phyloP scores from a whole-genome alignment of 2,113 vertebrate genomes.

The Eulacestoma nigropectus region DNA sequence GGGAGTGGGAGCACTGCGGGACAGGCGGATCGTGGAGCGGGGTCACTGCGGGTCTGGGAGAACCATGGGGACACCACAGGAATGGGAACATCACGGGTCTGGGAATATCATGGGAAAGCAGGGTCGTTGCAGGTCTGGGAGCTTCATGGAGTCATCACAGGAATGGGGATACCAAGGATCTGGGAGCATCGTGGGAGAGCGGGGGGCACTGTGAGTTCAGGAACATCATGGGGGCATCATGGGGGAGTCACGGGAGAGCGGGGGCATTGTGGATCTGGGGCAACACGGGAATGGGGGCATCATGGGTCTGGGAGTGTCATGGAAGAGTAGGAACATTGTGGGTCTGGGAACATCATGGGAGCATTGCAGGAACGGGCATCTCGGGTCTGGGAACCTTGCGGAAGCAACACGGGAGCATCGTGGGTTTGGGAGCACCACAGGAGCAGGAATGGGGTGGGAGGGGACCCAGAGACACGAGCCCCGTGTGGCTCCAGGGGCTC shows the following conservation, averaged over 20 bases:
- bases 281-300: fast-evolving
- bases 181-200: background rate
- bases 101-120: fast-evolving
- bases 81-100: background rate
- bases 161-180: background rate
- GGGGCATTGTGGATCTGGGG: fast-evolving
- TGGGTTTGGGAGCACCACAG: background rate
- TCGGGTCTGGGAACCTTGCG: fast-evolving
- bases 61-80: fast-evolving
- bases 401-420: background rate
- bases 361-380: background rate
- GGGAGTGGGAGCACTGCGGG: fast-evolving
- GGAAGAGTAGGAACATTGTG: background rate
- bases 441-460: fast-evolving
- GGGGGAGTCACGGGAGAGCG: background rate
- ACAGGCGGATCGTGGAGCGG: fast-evolving
- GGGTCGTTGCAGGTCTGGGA: fast-evolving
- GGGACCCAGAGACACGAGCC: fast-evolving
- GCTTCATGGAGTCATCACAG: fast-evolving
- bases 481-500: fast-evolving
- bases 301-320: fast-evolving
- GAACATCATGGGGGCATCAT: background rate
- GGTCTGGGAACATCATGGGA: background rate
- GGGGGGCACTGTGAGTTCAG: background rate
- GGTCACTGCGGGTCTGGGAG: fast-evolving